These are phyloP conservation scores for Sebastiscus albofasciatus DNA, from an alignment of 2,797 vertebrate species.

Conservation along the genomic window DNA sequence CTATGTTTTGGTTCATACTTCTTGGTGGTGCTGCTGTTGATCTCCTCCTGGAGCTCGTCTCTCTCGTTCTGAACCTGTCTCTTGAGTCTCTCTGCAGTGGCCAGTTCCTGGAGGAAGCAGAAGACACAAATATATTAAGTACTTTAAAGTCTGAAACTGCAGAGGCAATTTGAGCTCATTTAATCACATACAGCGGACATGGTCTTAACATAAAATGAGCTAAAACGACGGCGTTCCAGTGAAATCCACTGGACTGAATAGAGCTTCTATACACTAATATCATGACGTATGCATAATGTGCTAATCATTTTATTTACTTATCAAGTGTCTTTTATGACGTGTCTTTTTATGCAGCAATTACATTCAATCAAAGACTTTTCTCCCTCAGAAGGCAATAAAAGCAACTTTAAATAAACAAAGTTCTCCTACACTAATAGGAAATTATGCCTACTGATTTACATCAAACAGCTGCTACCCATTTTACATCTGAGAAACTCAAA, in stretches of 20 bases:
- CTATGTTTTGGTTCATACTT: slow-evolving; percentile 79
- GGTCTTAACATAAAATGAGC: not conserved
- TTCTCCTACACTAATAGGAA: rapidly evolving
- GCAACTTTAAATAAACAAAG: not conserved
- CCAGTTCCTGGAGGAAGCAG: slow-evolving; percentile 86
- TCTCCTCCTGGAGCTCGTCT: slow-evolving; percentile 95
- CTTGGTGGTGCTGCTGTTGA: slow-evolving; percentile 89
- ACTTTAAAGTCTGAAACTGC: not conserved
- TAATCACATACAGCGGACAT: not conserved
- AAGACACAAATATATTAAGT: not conserved
- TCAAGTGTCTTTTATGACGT: not conserved
- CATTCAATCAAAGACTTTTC: not conserved
- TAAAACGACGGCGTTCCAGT: not conserved
- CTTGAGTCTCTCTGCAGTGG: slow-evolving; percentile 90
- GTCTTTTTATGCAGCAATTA: not conserved
- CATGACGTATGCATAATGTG: not conserved
- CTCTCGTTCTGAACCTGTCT: slow-evolving; percentile 93
- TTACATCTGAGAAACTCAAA: not conserved
- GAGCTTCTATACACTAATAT: not conserved
- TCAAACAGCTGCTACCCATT: not conserved
- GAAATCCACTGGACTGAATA: not conserved
- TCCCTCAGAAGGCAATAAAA: not conserved
- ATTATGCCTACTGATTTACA: not conserved
- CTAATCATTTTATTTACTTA: not conserved
- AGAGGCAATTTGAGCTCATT: not conserved